phyloP scores from a whole-genome alignment of 2,113 vertebrate species.

The Holacanthus passer region DNA sequence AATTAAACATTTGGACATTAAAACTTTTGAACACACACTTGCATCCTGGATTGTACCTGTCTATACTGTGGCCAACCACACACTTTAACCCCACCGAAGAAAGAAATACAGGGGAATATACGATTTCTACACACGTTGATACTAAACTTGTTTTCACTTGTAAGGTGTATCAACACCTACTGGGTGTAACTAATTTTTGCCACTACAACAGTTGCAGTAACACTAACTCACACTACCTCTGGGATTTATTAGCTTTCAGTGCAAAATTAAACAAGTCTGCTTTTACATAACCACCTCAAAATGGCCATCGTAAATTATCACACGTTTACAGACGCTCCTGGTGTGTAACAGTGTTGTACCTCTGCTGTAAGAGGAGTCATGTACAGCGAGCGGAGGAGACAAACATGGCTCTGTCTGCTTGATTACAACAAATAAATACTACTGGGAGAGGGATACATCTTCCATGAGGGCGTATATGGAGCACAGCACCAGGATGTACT shows the following conservation, averaged over 20 bases:
- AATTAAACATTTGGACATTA: too few species aligned
- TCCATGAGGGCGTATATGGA: constrained; percentile 54
- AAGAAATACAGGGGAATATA: constrained; percentile 20
- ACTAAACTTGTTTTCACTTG: constrained; percentile 5
- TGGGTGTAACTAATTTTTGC: constrained; percentile 27
- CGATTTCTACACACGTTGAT: constrained; percentile 24
- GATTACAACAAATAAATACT: constrained; percentile 83
- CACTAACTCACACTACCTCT: constrained; percentile 41
- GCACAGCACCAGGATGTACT: constrained; percentile 43
- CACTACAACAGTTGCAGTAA: constrained; percentile 42
- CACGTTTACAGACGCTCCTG: constrained; percentile 62
- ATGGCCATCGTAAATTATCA: constrained; percentile 74
- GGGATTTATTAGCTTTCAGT: constrained; percentile 78
- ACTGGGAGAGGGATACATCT: constrained; percentile 65
- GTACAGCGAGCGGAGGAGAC: constrained; percentile 60
- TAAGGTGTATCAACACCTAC: constrained; percentile 35
- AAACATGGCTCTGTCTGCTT: constrained; percentile 74
- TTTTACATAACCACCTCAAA: constrained; percentile 75
- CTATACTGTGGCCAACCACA: constrained; percentile 1
- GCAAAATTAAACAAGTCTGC: constrained; percentile 76
- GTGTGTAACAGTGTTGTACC: constrained; percentile 54
- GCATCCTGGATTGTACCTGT: not conserved
- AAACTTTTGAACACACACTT: not conserved
- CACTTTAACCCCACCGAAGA: constrained; percentile 14
- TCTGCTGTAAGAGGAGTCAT: constrained; percentile 46